These are phyloP conservation scores for Emys orbicularis DNA, from an alignment of 2,797 vertebrate species.

Conservation along the genomic window DNA sequence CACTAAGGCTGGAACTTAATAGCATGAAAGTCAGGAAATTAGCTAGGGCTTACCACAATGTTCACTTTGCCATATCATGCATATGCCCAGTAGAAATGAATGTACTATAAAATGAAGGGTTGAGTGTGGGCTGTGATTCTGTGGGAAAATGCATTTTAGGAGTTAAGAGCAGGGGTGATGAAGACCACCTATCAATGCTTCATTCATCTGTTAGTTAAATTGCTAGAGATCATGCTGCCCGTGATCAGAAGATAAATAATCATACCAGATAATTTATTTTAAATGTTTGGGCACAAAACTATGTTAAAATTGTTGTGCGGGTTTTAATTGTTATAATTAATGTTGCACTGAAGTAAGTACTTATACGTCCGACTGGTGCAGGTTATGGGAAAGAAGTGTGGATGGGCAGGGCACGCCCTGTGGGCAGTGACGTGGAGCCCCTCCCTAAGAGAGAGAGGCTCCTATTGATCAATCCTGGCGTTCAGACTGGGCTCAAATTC, in stretches of 20 bases:
- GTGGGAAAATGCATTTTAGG: neutral
- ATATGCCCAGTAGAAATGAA: neutral
- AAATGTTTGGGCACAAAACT: too few species aligned
- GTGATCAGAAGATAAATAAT: neutral
- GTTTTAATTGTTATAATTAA: neutral
- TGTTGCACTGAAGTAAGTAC: neutral
- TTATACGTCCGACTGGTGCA: neutral
- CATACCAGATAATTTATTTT: neutral
- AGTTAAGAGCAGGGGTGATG: neutral
- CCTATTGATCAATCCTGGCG: rapidly evolving
- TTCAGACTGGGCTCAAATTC: neutral
- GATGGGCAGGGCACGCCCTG: neutral
- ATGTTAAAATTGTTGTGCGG: neutral
- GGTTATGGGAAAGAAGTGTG: neutral
- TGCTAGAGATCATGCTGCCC: neutral
- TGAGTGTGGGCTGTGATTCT: neutral
- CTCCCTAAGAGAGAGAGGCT: neutral
- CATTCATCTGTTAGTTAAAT: neutral
- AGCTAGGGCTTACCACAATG: neutral
- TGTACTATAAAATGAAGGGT: constrained; percentile 14
- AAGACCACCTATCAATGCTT: neutral
- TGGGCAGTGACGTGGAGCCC: neutral
- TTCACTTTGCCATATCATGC: neutral
- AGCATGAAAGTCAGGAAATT: constrained; percentile 20
- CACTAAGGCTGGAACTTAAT: constrained; percentile 24